Evolutionary conservation across 2,113 vertebrate genomes (phyloP), one percentile per base, ranked within the genome.

Genomic region (Nannobrachium achirus): DNA sequence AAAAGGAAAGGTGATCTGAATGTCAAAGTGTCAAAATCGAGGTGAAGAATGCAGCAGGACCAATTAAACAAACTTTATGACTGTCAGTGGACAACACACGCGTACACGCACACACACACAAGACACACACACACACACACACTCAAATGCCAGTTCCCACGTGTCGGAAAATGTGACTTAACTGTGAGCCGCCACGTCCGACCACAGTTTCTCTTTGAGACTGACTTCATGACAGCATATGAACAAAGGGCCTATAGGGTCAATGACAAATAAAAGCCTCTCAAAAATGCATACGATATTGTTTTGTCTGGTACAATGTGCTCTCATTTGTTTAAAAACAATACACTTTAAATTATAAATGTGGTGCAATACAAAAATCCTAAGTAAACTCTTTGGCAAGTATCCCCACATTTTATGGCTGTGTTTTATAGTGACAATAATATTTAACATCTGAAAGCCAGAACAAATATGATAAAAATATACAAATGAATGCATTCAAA

Each of bases 81-180:
- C 76, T 65, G 76, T 81, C 77, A 75, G 79, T 82, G 65, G 72
- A 80, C 82, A 48, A 59, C 41, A 59, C 56, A 48, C 64, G 18
- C 64, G 46, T 19, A 45, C 49, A 20, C n/a, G n/a, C 51, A 66
- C 52, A 56, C 39, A 10, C 16, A n/a, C 44, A 42, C 5, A n/a
- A n/a, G n/a, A 57, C 13, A 66, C 38, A 55, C 4, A 11, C 41
- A 50, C 0, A 33, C 25, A 33, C 42, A 61, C 42, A 45, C 58
- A 38, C n/a, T 19, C 7, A 4, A 10, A 61, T 10, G 20, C 14
- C 14, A 6, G 33, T 62, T 69, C 41, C 56, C 75, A 77, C 16
- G 41, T 76, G 75, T 71, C 0, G 72, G 87, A 87, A 86, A 87
- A 80, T 75, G 16, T 84, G 80, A 86, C 52, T 59, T 19, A 52